Base-by-base conservation (phyloP, 1,140 invertebrate genomes). In the Steinernema feltiae region DNA sequence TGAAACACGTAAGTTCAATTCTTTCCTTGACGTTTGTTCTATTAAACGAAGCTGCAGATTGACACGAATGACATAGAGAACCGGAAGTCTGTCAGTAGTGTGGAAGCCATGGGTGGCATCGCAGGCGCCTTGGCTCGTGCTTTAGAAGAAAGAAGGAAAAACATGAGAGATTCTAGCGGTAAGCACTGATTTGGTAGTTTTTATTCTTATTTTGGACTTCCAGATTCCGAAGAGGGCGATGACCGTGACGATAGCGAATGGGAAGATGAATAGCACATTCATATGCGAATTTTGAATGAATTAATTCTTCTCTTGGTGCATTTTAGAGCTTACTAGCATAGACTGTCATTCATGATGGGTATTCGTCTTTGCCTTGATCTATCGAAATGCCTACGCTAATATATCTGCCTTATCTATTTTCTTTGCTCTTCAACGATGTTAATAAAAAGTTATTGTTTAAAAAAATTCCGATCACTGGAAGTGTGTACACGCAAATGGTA, bases 91-190 rank as follows among this genome's bases (percentile, higher is more conserved):
- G 21, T 32, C 12, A 24, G 63, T 21, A 41, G 32, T 48, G 32
- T 69, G 35, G 17, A 48, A 1, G 78, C 48, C 30, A 78, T 76
- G 71, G 80, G 76, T 18, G 79, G 79, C 0, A 76, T 78, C 12
- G 32, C 76, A 2, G 77, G 79, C 12, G 79, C 79, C 31, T 31
- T 80, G 48, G 79, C 79, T 0, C 74, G 72, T 32, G 79, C 79
- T 48, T 70, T 80, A 12, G 78, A 80, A 41, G 79, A 80, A 63
- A 69, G 79, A 32, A 53, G 79, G 30, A 35, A 69, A 31, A 80
- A 80, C 41, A 80, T 80, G 79, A 32, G 73, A 41, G 79, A 80
- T 72, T 48, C 72, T 3, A 71, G 63, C 30, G 76, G 73, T 75
- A 75, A 79, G 21, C 71, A 78, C 17, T 27, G 69, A 15, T n/a